Evolutionary conservation across 2,888 invertebrate genomes (phyloP).

Genomic region (Melanargia galathea): DNA sequence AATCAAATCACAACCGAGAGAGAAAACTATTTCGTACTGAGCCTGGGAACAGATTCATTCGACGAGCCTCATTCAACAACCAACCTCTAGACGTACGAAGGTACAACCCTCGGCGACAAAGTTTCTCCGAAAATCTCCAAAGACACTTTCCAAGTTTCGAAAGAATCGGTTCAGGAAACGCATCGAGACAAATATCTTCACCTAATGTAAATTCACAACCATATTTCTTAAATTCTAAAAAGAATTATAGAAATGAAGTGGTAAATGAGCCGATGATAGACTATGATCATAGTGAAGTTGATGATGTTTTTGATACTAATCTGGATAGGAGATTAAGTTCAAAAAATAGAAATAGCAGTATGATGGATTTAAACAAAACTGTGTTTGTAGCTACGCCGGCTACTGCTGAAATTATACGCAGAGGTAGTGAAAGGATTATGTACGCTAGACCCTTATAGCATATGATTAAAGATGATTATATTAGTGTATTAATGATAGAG

Average conservation of each 20-base stretch:
- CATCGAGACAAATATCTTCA: constrained; percentile 66
- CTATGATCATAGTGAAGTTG: constrained; percentile 76
- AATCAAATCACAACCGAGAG: constrained; percentile 82
- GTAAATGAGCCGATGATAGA: constrained; percentile 73
- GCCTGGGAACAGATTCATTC: constrained; percentile 56
- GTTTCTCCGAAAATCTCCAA: constrained; percentile 74
- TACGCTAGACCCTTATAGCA: constrained; percentile 63
- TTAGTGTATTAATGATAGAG: neutral
- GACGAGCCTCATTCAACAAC: constrained; percentile 71
- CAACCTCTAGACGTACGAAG: constrained; percentile 63
- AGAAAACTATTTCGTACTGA: constrained; percentile 56
- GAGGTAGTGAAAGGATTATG: constrained; percentile 72
- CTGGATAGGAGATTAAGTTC: constrained; percentile 62
- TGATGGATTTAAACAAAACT: constrained; percentile 70
- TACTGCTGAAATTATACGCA: constrained; percentile 71
- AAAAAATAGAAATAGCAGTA: constrained; percentile 57
- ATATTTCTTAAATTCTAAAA: constrained; percentile 66
- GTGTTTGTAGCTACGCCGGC: constrained; percentile 74
- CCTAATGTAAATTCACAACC: constrained; percentile 67
- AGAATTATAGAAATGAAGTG: constrained; percentile 62
- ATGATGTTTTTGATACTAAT: constrained; percentile 72
- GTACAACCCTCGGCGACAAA: constrained; percentile 63
- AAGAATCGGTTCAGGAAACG: constrained; percentile 54
- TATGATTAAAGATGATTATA: neutral
- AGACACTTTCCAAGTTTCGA: constrained; percentile 68